Conservation (phyloP, 2,797 vertebrate genomes). For the Pteropus rufus region DNA sequence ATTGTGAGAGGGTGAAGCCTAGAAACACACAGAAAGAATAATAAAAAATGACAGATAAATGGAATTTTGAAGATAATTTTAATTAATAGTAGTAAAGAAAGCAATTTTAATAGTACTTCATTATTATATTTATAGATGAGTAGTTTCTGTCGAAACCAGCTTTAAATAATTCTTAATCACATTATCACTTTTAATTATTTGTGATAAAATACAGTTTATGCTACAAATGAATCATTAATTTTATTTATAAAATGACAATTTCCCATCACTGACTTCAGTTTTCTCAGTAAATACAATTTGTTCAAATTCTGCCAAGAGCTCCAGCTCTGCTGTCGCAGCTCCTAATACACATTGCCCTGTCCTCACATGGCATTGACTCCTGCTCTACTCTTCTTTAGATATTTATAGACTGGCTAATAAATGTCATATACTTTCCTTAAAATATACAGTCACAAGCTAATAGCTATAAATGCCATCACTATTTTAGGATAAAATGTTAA, state of each 20-base stretch:
- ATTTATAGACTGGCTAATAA: slow-evolving; percentile 2
- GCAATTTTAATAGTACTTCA: not conserved
- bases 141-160: slow-evolving; percentile 9
- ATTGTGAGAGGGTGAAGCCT: not conserved
- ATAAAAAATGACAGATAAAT: not conserved
- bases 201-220: not conserved
- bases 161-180: slow-evolving; percentile 22
- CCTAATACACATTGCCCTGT: not conserved
- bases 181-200: slow-evolving; percentile 11
- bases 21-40: not conserved
- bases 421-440: not conserved
- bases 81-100: not conserved
- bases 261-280: not conserved
- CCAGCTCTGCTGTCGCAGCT: not conserved
- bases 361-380: not conserved
- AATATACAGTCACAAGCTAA: not conserved
- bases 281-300: not conserved
- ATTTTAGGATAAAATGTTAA: slow-evolving; percentile 13
- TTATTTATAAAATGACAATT: not conserved
- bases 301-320: not conserved
- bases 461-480: not conserved
- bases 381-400: not conserved
- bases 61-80: slow-evolving; percentile 32
- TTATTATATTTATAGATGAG: slow-evolving; percentile 4
- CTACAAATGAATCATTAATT: not conserved